Evolutionary conservation across 2,797 vertebrate genomes (phyloP), one percentile per base, ranked within the genome.

Genomic region (Adrianichthys oophorus): DNA sequence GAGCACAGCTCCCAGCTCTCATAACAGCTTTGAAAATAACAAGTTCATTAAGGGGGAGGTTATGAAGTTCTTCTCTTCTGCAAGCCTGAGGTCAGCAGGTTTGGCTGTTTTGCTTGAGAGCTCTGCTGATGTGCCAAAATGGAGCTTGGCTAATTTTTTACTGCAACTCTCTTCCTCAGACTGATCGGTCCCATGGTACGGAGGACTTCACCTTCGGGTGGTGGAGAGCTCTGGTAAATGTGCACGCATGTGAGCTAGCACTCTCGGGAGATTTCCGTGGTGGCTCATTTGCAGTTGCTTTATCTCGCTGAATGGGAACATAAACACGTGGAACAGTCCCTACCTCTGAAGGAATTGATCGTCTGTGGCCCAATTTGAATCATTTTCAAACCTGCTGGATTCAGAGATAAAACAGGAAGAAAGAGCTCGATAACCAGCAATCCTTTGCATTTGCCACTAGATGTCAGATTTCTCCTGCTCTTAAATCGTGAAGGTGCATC

Each of bases 91-190:
- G 84, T 90, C 83, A 87, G 85, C 80, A 83, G 52, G 49, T 83
- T 78, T 62, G 46, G 18, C 21, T 23, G 72, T 73, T 85, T 52
- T 71, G 74, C 67, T 44, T 70, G 64, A 78, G 65, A 66, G 66
- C 67, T 16, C 76, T 84, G 87, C 87, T 86, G 85, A 89, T 48
- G 32, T 53, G 75, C 76, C 84, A 80, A 53, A 76, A 80, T 4
- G 1, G 1, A 48, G 51, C 56, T 62, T 43, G 62, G 65, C 53
- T 81, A 89, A 87, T 87, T 80, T 85, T 88, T 87, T 87, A 90
- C 78, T 66, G 71, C 59, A 55, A 69, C 23, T 53, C 26, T 24
- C 19, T 60, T 69, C 18, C 40, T 44, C 42, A n/a, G 57, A 14
- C 29, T 6, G 48, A 4, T 1, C 17, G 52, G 54, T 55, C 59